Conservation (phyloP, 1,140 invertebrate species). For the Atta colombica region DNA sequence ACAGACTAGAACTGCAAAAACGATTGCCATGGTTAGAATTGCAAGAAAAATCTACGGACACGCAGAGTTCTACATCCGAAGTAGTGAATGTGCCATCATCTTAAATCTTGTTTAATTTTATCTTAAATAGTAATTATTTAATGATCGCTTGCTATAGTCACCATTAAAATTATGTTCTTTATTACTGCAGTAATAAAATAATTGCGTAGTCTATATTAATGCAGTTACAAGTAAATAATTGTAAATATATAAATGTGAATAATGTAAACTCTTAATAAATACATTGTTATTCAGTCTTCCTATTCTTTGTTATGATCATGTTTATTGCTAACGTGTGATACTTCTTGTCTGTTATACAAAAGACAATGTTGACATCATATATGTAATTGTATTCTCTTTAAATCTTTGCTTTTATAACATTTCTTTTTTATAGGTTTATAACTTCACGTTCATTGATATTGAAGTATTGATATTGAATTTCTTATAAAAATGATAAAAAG, state of each 20-base stretch:
- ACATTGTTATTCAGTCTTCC: background rate
- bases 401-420: too few species aligned
- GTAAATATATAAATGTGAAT: background rate
- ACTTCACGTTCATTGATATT: too few species aligned
- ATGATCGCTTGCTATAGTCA: background rate
- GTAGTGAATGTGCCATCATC: constrained; percentile 77
- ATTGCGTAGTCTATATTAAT: background rate
- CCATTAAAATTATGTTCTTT: background rate
- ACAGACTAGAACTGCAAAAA: constrained; percentile 84
- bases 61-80: constrained; percentile 82
- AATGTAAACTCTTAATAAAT: too few species aligned
- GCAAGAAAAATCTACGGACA: constrained; percentile 81
- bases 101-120: constrained; percentile 4
- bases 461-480: too few species aligned
- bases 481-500: too few species aligned
- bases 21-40: constrained; percentile 85
- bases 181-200: background rate
- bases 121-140: background rate
- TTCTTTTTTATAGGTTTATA: too few species aligned
- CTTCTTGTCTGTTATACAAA: too few species aligned
- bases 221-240: background rate
- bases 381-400: too few species aligned
- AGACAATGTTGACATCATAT: too few species aligned
- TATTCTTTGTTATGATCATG: background rate
- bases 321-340: too few species aligned